Evolutionary conservation across 2,113 vertebrate species (phyloP), one percentile per base, ranked within the genome.

Genomic region (Odocoileus hemionus): DNA sequence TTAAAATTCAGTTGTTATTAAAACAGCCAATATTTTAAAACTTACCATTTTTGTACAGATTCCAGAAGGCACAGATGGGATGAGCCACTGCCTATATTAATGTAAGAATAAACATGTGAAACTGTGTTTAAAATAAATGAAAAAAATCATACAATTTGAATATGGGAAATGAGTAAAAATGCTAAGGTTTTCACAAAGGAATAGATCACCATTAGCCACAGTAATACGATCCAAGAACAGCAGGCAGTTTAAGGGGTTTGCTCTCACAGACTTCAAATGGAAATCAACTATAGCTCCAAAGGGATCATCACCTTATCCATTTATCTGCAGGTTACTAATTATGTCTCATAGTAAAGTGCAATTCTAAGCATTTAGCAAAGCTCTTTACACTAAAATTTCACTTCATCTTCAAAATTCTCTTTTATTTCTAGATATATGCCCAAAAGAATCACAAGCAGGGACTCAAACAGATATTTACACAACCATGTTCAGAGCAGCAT

Each of bases 11-110:
- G n/a, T 28, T 96, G 92, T 94, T 94, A 30, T 95, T 84, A 98
- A 96, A 5, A 92, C 60, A 96, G 83, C 1, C 86, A 12, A 30
- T 58, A 95, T 98, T 95, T 98, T 96, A 94, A 97, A 98, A 98
- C 99, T 99, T 98, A 99, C 99, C 91, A n/a, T 99, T 99, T 98
- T 99, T 98, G 86, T 94, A 98, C 98, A 99, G 99, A 99, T 99
- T 99, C 99, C 99, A 99, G 99, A 99, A 99, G 96, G 99, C 99
- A 97, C 99, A 99, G 45, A 98, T 98, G 23, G 99, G 99, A 30
- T 97, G 98, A 93, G 96, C 94, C n/a, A 96, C 76, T 86, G 98
- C 99, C 99, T 99, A 92, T 90, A 97, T 95, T 91, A 98, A 98
- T 54, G 96, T 14, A 98, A 97, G 98, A 97, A 97, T 33, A 98